A percentile compares a stretch with the other conserved stretches of the same genome.
phyloP scores from a whole-genome alignment of 1,140 invertebrate genomes.

The Mamestra configurata region DNA sequence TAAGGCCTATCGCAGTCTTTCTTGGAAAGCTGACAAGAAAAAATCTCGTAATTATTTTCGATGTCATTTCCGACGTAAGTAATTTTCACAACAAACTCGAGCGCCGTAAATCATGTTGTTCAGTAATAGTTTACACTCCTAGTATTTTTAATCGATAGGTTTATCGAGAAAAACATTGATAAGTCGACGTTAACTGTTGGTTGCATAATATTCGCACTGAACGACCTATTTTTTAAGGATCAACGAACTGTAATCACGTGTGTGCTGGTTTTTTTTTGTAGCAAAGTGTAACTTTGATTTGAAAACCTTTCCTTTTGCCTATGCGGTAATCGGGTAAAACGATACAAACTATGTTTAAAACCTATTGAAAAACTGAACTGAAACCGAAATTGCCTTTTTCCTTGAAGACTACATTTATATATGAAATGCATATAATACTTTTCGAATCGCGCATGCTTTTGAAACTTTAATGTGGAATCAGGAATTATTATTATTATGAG shows the following conservation, averaged over 20 bases:
- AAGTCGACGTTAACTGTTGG: background rate
- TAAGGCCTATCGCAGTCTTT: background rate
- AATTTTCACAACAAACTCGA: background rate
- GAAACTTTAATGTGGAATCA: too few species aligned
- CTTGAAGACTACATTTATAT: too few species aligned
- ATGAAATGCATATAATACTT: too few species aligned
- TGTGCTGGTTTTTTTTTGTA: too few species aligned
- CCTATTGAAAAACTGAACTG: too few species aligned
- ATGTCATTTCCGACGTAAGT: background rate
- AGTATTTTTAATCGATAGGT: background rate
- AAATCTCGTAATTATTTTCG: background rate
- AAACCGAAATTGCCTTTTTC: too few species aligned
- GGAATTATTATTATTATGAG: too few species aligned
- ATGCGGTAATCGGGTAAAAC: too few species aligned
- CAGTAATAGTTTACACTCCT: background rate
- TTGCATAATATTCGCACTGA: background rate
- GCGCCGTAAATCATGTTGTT: background rate
- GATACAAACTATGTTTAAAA: too few species aligned
- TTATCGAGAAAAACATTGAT: conserved; percentile 21
- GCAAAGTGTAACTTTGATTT: background rate
- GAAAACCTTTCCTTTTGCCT: too few species aligned
- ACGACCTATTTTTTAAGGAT: background rate
- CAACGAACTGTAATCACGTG: conserved; percentile 16
- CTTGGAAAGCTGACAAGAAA: background rate
- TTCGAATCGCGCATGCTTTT: too few species aligned